Evolutionary conservation across 1,140 invertebrate species (phyloP).

Genomic region (Vanessa atalanta): DNA sequence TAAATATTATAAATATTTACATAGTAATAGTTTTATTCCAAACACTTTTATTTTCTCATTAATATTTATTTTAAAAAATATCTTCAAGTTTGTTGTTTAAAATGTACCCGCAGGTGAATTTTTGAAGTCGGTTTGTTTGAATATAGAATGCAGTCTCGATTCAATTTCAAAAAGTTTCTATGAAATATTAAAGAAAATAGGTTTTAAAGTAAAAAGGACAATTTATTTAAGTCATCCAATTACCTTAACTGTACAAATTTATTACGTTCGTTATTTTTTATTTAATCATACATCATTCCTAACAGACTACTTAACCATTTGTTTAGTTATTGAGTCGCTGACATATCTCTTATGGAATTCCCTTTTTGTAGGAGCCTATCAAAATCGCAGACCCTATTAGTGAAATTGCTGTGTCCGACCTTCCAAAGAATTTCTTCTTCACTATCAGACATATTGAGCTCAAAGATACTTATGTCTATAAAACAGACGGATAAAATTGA

Average conservation of each 20-base stretch:
- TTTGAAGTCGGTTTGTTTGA: no score
- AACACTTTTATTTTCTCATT: no score
- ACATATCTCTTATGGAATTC: conserved; percentile 38
- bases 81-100: no score
- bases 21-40: no score
- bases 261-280: not conserved
- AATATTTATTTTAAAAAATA: no score
- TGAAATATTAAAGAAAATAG: no score
- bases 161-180: no score
- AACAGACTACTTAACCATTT: conserved; percentile 9
- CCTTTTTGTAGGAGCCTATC: conserved; percentile 34
- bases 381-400: conserved; percentile 49
- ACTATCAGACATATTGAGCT: conserved; percentile 41
- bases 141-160: no score
- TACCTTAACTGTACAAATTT: not conserved
- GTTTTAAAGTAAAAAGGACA: no score
- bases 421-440: conserved; percentile 41
- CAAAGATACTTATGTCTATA: conserved; percentile 34
- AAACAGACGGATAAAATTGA: conserved; percentile 21
- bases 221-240: not conserved
- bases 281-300: conserved; percentile 5
- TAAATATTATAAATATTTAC: no score
- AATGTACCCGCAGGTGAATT: no score
- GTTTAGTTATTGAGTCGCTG: conserved; percentile 34
- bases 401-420: conserved; percentile 46